Conservation (phyloP, 1,140 invertebrate species). For the Neodiprion fabricii region DNA sequence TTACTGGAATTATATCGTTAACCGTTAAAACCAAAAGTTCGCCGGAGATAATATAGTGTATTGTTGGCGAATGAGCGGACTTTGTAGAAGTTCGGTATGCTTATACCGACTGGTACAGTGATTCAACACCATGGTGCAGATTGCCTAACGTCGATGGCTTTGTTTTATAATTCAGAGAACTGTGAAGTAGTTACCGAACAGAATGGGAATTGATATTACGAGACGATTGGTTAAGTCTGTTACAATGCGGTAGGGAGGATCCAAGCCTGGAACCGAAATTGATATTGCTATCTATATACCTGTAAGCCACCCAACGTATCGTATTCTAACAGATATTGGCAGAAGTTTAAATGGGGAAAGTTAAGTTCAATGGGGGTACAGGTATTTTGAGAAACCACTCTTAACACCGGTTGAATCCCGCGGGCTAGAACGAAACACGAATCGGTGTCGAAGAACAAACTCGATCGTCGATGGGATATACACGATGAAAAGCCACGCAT, state of each 20-base stretch:
- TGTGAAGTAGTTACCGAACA: background rate
- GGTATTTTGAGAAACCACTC: background rate
- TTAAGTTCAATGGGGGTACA: background rate
- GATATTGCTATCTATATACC: background rate
- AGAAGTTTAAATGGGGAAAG: conserved; percentile 5
- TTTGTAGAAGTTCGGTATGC: background rate
- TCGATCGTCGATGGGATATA: no score
- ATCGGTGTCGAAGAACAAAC: no score
- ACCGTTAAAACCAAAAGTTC: no score
- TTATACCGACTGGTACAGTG: background rate
- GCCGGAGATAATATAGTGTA: no score
- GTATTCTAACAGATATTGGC: background rate
- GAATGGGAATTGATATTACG: background rate
- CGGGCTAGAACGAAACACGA: no score
- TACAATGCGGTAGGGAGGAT: background rate
- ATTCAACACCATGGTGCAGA: background rate
- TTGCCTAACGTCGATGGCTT: background rate
- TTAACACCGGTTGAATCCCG: background rate
- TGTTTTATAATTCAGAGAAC: background rate
- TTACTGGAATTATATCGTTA: background rate
- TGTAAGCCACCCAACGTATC: background rate
- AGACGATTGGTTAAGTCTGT: background rate
- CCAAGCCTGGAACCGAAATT: background rate
- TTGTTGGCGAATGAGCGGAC: no score
- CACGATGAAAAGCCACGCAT: no score